Evolutionary conservation across 2,113 vertebrate species (phyloP), one percentile per base, ranked within the genome.

Genomic region (Apus apus): DNA sequence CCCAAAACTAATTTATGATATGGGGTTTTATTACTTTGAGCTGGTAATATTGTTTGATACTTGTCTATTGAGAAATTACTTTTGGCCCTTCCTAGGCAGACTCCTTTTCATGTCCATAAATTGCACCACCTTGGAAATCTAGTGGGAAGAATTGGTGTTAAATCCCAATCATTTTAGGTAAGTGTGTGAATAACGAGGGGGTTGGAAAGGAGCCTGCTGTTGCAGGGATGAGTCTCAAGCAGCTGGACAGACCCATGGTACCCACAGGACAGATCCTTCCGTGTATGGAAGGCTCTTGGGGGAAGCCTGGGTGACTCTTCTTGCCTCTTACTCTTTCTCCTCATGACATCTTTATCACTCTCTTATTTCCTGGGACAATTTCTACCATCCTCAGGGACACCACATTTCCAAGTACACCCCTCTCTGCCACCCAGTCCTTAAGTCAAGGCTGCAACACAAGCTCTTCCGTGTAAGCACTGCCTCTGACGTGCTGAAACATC

Each of bases 141-240:
- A 56, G 30, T 22, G 43, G 80, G 67, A 91, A 85, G 67, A 93
- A 43, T 0, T 13, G 29, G 38, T 56, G 56, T 54, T 64, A 85
- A 96, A 76, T 58, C 70, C 70, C 58, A 9, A 17, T 23, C 10
- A 3, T 2, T 40, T 48, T 22, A 58, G 32, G 19, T 8, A 56
- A 38, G 51, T 6, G 36, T 23, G 11, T 38, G 27, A 46, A 51
- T 30, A 17, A 23, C 0, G 14, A 76, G 43, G 11, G 13, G 66
- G 40, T 2, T 46, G 29, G 21, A 19, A 27, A 26, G 51, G 32
- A 67, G 48, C 9, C 19, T 19, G 8, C 22, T 30, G 38, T 8
- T 1, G 1, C 36, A 51, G 65, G 70, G 64, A 15, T 26, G 7
- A 1, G 34, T 6, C 19, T 74, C 46, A 0, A 1, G 3, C 56